Base-by-base conservation (phyloP, 64 coral and sea anemone species). In the Dendrophyllia cribrosa region DNA sequence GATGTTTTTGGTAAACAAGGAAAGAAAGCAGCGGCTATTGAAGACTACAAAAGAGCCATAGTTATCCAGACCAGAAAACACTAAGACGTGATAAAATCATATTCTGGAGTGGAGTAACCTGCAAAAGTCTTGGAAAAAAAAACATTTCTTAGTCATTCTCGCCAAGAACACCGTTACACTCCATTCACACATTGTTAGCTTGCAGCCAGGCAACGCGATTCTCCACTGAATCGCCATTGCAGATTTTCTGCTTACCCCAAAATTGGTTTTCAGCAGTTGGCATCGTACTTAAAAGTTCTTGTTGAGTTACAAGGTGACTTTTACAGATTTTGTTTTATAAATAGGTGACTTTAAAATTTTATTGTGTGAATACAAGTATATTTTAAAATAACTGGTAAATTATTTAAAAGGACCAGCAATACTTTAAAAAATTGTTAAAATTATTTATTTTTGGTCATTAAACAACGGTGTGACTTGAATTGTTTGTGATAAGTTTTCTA, bases 11-110 rank as follows among this genome's bases (percentile, higher is more conserved):
- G 96, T 3, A 95, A 88, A 73, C 50, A 83, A 61, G 89, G 93
- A 11, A 98, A 92, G 23, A 88, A 84, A 73, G 86, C 86, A 12
- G 96, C 89, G 2, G 96, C 97, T 1, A 96, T 99, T 47, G 51
- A 91, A 43, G 94, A 99, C 78, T 99, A 99, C 88, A 99, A 88
- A 53, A 93, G 90, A 87, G 97, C 97, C 3, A 99, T 99, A 53
- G 80, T 99, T 15, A 99, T 99, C 66, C 95, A 99, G 63, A 99
- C 97, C 1, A 95, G 91, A 44, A 80, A 62, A 67, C 86, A 23
- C 17, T 84, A n/a, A 50, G 16, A 49, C 44, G 5, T n/a, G 43
- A 50, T 20, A 11, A 45, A 16, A 25, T 74, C 53, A 56, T 7
- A 9, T 12, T 56, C 7, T 11, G 1, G 6, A 56, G 52, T 56